A percentile compares a stretch with the other conserved stretches of the same genome.
Conservation (phyloP, 2,797 vertebrate genomes). For the Silurus lanzhouensis region DNA sequence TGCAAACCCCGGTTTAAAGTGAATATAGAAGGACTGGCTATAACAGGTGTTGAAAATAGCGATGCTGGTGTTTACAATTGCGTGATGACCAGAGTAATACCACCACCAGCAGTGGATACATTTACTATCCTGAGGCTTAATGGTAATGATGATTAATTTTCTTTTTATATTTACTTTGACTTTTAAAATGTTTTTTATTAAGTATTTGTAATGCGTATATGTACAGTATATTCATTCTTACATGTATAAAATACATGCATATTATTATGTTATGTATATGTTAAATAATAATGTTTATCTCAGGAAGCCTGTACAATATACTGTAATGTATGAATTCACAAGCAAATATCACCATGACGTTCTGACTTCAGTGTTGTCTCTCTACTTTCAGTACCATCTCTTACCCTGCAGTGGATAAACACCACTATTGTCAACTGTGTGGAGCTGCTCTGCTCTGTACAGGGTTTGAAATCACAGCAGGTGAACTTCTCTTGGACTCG, state of each 20-base stretch:
- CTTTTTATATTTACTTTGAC: neutral
- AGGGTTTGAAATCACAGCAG: conserved; percentile 3
- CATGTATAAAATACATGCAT: too few species aligned
- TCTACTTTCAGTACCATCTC: conserved; percentile 16
- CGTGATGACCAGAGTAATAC: neutral
- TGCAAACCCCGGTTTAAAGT: conserved; percentile 7
- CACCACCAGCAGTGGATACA: neutral
- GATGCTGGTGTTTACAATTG: conserved; percentile 54
- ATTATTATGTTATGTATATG: too few species aligned
- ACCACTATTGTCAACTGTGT: conserved; percentile 37
- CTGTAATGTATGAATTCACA: neutral
- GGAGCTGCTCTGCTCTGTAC: conserved; percentile 49
- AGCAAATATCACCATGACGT: neutral
- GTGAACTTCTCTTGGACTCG: conserved; percentile 53
- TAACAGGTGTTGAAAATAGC: conserved; percentile 25
- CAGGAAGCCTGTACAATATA: neutral
- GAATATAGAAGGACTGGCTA: neutral
- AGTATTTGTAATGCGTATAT: neutral
- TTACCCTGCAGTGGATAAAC: conserved; percentile 38
- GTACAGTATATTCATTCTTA: too few species aligned
- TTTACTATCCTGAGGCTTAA: neutral
- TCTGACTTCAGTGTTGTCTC: neutral
- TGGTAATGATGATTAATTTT: conserved; percentile 40
- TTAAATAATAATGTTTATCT: neutral
- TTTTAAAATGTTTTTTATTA: neutral